Conservation (phyloP, 2,797 vertebrate species). For the Urocyon cinereoargenteus region DNA sequence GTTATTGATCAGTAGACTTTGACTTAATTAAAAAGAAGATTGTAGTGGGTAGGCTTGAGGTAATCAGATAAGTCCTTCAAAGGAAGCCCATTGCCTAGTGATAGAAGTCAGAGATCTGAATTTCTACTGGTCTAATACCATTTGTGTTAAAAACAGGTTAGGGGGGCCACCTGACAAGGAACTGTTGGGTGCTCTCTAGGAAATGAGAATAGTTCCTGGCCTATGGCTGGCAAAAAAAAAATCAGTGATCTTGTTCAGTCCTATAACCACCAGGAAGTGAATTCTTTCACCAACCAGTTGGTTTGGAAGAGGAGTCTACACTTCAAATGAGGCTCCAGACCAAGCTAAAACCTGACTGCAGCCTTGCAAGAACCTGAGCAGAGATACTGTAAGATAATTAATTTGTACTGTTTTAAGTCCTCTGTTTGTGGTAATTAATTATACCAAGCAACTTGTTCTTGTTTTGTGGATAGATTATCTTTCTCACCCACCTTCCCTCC, state of each 20-base stretch:
- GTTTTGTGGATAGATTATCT: not conserved
- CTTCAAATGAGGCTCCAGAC: not conserved
- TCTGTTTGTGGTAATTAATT: not conserved
- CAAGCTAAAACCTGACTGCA: not conserved
- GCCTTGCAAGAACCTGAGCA: not conserved
- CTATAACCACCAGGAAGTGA: not conserved
- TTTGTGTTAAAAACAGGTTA: not conserved
- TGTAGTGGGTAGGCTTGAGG: not conserved
- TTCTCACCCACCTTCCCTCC: not conserved
- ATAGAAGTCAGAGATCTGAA: not conserved
- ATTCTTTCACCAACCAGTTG: not conserved
- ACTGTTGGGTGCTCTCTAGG: not conserved
- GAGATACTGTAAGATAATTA: not conserved
- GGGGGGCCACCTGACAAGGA: not conserved
- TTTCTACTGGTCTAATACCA: not conserved
- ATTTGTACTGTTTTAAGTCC: not conserved
- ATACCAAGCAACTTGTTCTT: not conserved
- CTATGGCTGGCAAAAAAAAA: not conserved
- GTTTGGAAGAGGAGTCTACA: not conserved
- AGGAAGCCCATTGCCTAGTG: not conserved
- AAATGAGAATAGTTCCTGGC: not conserved
- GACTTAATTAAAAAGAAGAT: not conserved
- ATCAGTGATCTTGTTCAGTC: not conserved
- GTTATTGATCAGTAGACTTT: not conserved
- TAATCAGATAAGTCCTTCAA: not conserved